phyloP scores from a whole-genome alignment of 2,797 vertebrate genomes.

The Danio kyathit region DNA sequence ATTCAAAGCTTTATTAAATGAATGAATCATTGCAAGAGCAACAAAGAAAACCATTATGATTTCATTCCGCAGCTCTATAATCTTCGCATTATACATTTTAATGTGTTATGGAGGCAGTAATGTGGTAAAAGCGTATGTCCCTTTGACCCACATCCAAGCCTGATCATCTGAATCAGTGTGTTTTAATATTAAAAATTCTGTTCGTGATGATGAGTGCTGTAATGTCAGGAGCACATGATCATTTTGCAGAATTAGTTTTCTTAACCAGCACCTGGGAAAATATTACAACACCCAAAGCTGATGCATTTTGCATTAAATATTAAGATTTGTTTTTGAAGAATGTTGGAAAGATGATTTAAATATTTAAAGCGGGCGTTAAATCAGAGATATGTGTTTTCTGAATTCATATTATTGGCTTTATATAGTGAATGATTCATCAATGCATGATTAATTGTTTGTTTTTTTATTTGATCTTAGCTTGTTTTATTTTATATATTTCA shows the following conservation, averaged over 20 bases:
- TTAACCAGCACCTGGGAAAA: too few species aligned
- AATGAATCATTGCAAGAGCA: background rate
- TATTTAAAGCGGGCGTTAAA: background rate
- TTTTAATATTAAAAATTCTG: constrained; percentile 18
- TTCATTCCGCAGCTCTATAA: constrained; percentile 3
- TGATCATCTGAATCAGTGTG: constrained; percentile 7
- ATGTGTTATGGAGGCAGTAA: constrained; percentile 1
- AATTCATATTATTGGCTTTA: background rate
- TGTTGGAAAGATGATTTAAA: background rate
- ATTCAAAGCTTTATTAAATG: background rate
- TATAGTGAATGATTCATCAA: background rate
- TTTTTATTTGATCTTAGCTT: background rate
- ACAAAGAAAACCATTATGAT: background rate
- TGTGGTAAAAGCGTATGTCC: constrained; percentile 4
- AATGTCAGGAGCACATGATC: background rate
- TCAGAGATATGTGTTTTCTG: background rate
- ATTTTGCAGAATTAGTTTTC: too few species aligned
- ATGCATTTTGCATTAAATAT: background rate
- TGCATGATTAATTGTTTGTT: background rate
- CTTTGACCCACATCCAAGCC: background rate
- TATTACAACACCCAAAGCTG: background rate
- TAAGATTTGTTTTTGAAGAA: background rate
- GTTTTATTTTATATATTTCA: too few species aligned
- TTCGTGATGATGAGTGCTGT: background rate
- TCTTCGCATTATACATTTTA: constrained; percentile 4